These are phyloP conservation scores for Pocillopora meandrina DNA, from an alignment of 92 coral and sea anemone species.

Conservation along the genomic window DNA sequence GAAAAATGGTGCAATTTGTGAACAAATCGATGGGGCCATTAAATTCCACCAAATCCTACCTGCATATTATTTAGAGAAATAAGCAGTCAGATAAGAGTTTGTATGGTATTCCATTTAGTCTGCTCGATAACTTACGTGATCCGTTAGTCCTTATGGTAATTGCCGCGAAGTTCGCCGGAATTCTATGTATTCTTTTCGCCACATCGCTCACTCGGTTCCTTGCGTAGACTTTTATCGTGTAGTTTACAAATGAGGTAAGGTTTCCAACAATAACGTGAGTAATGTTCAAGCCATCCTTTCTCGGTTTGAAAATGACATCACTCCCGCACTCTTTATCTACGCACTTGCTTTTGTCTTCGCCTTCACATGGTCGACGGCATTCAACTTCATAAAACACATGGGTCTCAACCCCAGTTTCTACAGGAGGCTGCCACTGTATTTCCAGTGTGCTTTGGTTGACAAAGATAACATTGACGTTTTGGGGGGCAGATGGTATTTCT, in stretches of 20 bases:
- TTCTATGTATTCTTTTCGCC: constrained; percentile 1
- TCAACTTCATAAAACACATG: constrained; percentile 26
- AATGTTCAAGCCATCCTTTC: no score
- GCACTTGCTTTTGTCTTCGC: constrained; percentile 51
- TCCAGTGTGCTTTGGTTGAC: no score
- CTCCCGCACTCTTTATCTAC: constrained; percentile 43
- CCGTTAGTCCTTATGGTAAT: neutral
- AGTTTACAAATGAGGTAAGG: constrained; percentile 46
- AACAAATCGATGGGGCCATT: no score
- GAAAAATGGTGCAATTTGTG: no score
- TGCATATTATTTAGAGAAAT: no score
- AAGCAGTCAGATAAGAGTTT: neutral
- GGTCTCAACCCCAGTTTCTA: neutral
- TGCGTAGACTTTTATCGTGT: constrained; percentile 63
- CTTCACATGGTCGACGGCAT: constrained; percentile 25
- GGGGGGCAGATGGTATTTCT: no score
- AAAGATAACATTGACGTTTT: no score
- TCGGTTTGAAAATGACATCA: constrained; percentile 29
- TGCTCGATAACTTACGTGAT: neutral
- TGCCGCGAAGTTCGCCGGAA: neutral
- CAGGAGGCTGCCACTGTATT: neutral
- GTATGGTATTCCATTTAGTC: no score
- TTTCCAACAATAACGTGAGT: constrained; percentile 1
- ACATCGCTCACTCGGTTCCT: constrained; percentile 45
- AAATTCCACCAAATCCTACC: no score